A percentile compares a stretch with the other conserved stretches of the same genome.
Evolutionary conservation across 2,888 invertebrate genomes (phyloP).

Genomic region (Eurytoma adleriae): DNA sequence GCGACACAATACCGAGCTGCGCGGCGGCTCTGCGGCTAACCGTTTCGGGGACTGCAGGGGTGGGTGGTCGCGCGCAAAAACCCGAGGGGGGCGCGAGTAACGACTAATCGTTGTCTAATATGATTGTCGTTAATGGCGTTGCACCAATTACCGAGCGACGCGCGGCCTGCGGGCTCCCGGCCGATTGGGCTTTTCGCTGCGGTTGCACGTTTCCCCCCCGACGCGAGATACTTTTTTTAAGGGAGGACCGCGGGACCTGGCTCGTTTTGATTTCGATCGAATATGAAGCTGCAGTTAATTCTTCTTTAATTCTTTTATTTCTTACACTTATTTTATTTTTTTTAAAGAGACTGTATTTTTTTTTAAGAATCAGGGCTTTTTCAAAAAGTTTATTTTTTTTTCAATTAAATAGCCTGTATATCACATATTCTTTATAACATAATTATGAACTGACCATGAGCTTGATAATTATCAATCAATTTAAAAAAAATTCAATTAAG

Average conservation of each 20-base stretch:
- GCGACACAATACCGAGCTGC: constrained; percentile 29
- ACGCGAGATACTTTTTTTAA: no score
- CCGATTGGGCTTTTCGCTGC: no score
- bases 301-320: neutral
- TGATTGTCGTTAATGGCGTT: constrained; percentile 6
- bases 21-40: constrained; percentile 44
- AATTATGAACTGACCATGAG: no score
- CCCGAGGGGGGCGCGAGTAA: neutral
- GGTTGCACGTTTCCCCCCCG: no score
- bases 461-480: no score
- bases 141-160: neutral
- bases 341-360: neutral
- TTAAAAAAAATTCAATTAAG: no score
- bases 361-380: no score
- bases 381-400: neutral
- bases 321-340: neutral
- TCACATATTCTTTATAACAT: no score
- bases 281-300: no score
- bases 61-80: neutral
- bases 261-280: no score
- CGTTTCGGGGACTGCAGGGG: constrained; percentile 29
- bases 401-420: no score
- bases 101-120: constrained; percentile 30
- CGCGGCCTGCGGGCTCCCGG: no score
- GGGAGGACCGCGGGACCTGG: neutral